phyloP scores from a whole-genome alignment of 2,888 invertebrate genomes.

The Drosophila kanekoi region DNA sequence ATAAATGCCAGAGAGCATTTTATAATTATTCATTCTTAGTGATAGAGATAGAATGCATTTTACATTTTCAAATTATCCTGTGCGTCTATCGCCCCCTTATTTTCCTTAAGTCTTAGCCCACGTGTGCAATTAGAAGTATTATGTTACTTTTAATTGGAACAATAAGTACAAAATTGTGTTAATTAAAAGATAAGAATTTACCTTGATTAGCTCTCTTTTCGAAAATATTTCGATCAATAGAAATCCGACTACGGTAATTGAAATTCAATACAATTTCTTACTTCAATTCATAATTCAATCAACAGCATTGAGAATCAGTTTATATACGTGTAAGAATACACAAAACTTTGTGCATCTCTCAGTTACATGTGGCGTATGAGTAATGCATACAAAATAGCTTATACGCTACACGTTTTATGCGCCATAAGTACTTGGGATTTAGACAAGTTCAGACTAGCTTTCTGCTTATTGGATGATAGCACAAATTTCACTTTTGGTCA shows the following conservation, averaged over 20 bases:
- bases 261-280: neutral
- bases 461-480: constrained; percentile 50
- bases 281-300: constrained; percentile 24
- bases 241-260: neutral
- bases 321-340: constrained; percentile 13
- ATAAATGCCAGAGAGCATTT: constrained; percentile 13
- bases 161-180: no score
- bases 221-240: no score
- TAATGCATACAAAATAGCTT: constrained; percentile 58
- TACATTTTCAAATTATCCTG: no score
- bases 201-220: no score
- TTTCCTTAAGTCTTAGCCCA: no score
- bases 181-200: no score
- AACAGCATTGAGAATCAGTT: constrained; percentile 21
- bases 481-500: constrained; percentile 42
- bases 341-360: constrained; percentile 6
- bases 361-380: constrained; percentile 40
- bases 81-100: no score
- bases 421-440: constrained; percentile 42
- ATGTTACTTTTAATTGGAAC: no score
- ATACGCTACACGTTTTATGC: constrained; percentile 41
- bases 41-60: neutral
- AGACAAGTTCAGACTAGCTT: constrained; percentile 36
- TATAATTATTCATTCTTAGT: constrained; percentile 15
- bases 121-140: no score